Base-by-base conservation (phyloP, 2,888 invertebrate genomes). In the Heliconius ismenius region DNA sequence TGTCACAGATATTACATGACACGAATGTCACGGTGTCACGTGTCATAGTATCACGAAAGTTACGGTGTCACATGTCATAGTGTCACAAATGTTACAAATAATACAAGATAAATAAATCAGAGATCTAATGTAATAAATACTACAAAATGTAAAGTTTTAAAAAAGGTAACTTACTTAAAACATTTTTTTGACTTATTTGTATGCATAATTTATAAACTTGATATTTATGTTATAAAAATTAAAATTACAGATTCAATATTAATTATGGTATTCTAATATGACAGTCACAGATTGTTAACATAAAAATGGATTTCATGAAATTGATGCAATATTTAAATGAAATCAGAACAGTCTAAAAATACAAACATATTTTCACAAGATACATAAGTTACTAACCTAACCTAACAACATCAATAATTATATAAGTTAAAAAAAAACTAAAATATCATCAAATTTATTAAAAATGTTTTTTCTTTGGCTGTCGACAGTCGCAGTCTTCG, bases 391-490 rank as follows among this genome's bases (percentile, higher is more conserved):
- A 15, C 7, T 32, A 32, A 32, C 32, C 32, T 32, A 26, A 28
- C 21, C 21, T 24, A 28, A 21, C 39, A 49, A n/a, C 4, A 54
- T 54, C 28, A 28, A n/a, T 70, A n/a, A 32, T 21, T 3, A 49
- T 28, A 68, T 49, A 49, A 18, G 18, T 26, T 18, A 18, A 43
- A 69, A 49, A 68, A 54, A n/a, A 32, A 49, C 4, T 10, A 21
- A 75, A 75, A 49, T 18, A 26, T 74, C 24, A 72, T 67, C 36
- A 63, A 63, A 60, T 67, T 28, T 58, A 68, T 32, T 60, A 62
- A 28, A 64, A 75, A 69, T 62, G 26, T 69, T 75, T 62, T 74
- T 49, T 79, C 79, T 79, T 79, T 79, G 79, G 79, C 75, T 79
- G 60, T 60, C 49, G 63, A 62, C 18, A 49, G 69, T 73, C 63